Percentiles rank a stretch among this genome's conserved stretches.
Evolutionary conservation across 2,797 vertebrate species (phyloP).

Genomic region (Phylloscopus collybita): DNA sequence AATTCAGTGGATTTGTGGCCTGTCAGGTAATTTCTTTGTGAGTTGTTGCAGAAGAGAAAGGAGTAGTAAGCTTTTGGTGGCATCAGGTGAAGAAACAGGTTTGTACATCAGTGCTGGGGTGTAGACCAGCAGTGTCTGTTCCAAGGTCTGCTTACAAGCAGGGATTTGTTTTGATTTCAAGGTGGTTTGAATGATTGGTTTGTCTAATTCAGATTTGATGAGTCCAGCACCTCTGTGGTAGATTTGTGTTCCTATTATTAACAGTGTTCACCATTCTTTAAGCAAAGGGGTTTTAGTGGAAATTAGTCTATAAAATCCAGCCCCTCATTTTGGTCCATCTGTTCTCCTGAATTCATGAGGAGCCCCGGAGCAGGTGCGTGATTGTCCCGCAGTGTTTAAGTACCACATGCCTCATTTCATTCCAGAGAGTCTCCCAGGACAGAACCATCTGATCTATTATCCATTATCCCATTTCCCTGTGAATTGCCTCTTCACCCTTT

Average conservation of each 20-base stretch:
- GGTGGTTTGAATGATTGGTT: background rate
- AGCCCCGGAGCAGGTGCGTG: background rate
- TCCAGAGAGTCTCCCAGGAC: background rate
- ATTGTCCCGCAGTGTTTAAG: background rate
- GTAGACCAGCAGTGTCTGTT: background rate
- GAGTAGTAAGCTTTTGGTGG: background rate
- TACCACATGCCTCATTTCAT: slow-evolving; percentile 38
- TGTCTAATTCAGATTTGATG: background rate
- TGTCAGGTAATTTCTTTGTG: background rate
- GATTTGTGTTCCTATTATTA: background rate
- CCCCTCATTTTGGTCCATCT: background rate
- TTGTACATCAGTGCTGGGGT: background rate
- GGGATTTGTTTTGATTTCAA: background rate
- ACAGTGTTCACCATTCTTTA: background rate
- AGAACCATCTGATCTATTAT: background rate
- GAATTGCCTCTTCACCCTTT: slow-evolving; percentile 24
- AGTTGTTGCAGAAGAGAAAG: background rate
- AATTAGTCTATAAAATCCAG: background rate
- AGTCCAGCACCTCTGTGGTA: background rate
- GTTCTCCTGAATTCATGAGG: background rate
- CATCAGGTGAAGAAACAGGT: background rate
- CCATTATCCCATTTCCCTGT: background rate
- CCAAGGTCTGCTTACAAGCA: background rate
- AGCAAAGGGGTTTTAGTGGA: background rate
- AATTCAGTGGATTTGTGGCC: background rate